Percentiles rank a stretch among this genome's conserved stretches.
Conservation (phyloP, 2,113 vertebrate genomes). For the Lutjanus erythropterus region DNA sequence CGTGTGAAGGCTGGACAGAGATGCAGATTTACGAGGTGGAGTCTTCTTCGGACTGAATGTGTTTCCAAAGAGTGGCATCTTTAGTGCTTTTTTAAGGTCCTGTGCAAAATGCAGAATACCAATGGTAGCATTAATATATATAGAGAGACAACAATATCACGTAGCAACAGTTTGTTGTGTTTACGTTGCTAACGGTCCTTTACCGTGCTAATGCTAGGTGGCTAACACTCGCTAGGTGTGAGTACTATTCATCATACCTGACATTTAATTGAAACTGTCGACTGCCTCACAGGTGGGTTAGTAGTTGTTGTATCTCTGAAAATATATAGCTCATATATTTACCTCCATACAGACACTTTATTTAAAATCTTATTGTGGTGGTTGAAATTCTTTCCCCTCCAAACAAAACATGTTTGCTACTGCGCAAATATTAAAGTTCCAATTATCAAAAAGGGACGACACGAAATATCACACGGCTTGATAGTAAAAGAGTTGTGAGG, state of each 20-base stretch:
- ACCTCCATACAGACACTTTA: conserved; percentile 69
- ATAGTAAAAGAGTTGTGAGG: rapidly evolving
- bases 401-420: conserved; percentile 37
- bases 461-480: not conserved
- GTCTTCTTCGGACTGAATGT: conserved; percentile 97
- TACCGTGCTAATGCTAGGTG: conserved; percentile 41
- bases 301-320: conserved; percentile 23
- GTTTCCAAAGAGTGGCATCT: conserved; percentile 91
- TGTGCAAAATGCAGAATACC: conserved; percentile 30
- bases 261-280: conserved; percentile 33
- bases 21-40: conserved; percentile 93
- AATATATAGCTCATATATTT: conserved; percentile 52
- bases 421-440: conserved; percentile 64
- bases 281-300: conserved; percentile 26
- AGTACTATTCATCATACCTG: conserved; percentile 55
- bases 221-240: conserved; percentile 41
- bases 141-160: not conserved
- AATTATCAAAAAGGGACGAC: not conserved
- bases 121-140: not conserved
- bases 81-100: conserved; percentile 69
- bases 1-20: conserved; percentile 93
- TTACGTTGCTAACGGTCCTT: conserved; percentile 31
- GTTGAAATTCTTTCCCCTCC: not conserved
- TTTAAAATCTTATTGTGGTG: conserved; percentile 5
- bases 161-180: conserved; percentile 19